phyloP scores from a whole-genome alignment of 2,797 vertebrate genomes.

The Oryzias sinensis region DNA sequence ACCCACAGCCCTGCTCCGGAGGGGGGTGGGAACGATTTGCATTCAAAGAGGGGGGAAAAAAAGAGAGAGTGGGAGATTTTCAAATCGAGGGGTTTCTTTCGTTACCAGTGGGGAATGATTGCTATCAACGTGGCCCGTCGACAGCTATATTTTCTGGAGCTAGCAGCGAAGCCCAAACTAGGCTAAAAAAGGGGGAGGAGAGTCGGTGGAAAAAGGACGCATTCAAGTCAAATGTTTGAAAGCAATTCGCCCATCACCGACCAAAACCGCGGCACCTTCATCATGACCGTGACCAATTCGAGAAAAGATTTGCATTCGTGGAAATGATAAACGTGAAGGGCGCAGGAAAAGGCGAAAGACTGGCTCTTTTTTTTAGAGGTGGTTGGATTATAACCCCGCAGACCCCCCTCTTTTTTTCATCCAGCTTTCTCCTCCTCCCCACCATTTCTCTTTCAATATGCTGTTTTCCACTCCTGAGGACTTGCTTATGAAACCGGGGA shows the following conservation, averaged over 20 bases:
- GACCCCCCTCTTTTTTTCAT: slow-evolving; percentile 79
- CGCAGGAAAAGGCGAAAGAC: slow-evolving; percentile 74
- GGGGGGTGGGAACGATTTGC: slow-evolving; percentile 64
- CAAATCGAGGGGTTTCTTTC: slow-evolving; percentile 51
- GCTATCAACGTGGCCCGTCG: slow-evolving; percentile 60
- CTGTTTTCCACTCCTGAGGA: slow-evolving; percentile 81
- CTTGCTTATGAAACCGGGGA: slow-evolving; percentile 79
- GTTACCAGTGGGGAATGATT: slow-evolving; percentile 42
- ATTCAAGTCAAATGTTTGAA: slow-evolving; percentile 80
- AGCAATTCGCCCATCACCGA: slow-evolving; percentile 63
- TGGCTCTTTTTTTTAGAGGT: slow-evolving; percentile 75
- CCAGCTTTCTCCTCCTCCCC: slow-evolving; percentile 81
- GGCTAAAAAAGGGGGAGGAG: slow-evolving; percentile 76
- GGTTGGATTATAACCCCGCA: slow-evolving; percentile 80
- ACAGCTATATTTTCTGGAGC: slow-evolving; percentile 51
- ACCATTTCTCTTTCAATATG: slow-evolving; percentile 84
- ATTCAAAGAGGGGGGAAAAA: slow-evolving; percentile 40
- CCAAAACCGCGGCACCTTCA: slow-evolving; percentile 59
- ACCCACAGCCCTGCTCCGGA: slow-evolving; percentile 47
- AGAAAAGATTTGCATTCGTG: slow-evolving; percentile 61
- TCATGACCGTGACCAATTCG: slow-evolving; percentile 60
- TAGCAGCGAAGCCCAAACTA: slow-evolving; percentile 66
- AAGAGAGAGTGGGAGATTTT: slow-evolving; percentile 26
- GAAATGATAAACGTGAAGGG: slow-evolving; percentile 71
- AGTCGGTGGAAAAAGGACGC: slow-evolving; percentile 74